Evolutionary conservation across 2,797 vertebrate species (phyloP), one percentile per base, ranked within the genome.

Genomic region (Furcifer pardalis): DNA sequence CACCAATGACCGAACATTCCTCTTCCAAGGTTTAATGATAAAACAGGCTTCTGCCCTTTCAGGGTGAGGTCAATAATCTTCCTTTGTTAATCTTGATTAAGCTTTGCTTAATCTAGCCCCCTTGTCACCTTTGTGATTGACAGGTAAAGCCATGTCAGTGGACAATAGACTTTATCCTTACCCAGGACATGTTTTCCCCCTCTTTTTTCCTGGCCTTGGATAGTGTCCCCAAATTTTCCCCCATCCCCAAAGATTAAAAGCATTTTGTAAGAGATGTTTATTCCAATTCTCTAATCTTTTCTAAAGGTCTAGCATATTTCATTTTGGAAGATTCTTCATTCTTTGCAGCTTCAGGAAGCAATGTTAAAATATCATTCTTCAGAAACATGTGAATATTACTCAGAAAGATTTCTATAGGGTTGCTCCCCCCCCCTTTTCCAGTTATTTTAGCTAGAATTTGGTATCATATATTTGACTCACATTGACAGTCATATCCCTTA

Each of bases 51-150:
- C 92, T 96, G 96, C 93, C 95, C 95, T 96, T 96, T 96, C 90
- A 76, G 88, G 92, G 94, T 92, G 81, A 96, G 96, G 96, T 97
- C 97, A 97, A 91, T 91, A 92, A 97, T 97, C 96, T 96, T 96
- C 92, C 93, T 95, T 95, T 91, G 91, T 94, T 95, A 95, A 95
- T 96, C 95, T 92, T 92, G 93, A 96, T 96, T 95, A 97, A 96
- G 97, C 95, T 97, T 96, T 97, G 95, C 95, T 96, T 97, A 97
- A 97, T 97, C 95, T 95, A 91, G 84, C 88, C 92, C 93, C 93
- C 95, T 94, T 95, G 94, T 96, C 94, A 95, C 93, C 95, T 92
- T 89, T 87, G 89, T 89, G 92, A 95, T 89, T 91, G 89, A 88
- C 90, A 94, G 84, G 90, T 90, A 93, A 95, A 94, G 83, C 89